Conservation (phyloP, 2,888 invertebrate species). For the Stomorhina lunata region DNA sequence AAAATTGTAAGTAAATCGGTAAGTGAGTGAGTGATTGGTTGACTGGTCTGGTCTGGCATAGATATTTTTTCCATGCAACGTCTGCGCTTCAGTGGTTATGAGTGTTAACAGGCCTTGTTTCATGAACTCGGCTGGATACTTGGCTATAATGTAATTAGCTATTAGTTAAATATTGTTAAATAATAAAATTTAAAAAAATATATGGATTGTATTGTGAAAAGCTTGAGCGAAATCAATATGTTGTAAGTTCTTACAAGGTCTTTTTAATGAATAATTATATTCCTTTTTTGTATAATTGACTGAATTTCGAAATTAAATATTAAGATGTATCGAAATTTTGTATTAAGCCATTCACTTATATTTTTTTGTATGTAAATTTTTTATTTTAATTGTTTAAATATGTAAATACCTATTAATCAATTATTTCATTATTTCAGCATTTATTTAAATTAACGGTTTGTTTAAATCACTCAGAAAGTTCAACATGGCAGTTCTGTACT, state of each 20-base stretch:
- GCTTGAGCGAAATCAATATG: not conserved
- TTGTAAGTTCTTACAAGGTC: not conserved
- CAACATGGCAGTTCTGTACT: too few relatives aligned
- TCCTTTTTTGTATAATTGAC: not conserved
- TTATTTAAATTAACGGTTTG: not conserved
- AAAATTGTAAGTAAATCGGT: conserved; percentile 2
- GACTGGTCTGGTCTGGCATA: conserved; percentile 35
- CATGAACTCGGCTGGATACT: conserved; percentile 49
- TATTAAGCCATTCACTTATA: not conserved
- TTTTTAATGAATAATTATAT: too few relatives aligned
- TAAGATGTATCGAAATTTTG: not conserved
- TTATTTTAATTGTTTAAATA: too few relatives aligned
- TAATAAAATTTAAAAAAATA: not conserved
- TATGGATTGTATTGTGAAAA: not conserved
- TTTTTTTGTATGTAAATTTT: too few relatives aligned
- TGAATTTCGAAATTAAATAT: not conserved
- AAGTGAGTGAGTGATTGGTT: conserved; percentile 21
- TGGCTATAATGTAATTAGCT: not conserved
- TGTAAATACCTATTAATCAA: too few relatives aligned
- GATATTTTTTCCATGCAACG: conserved; percentile 17
- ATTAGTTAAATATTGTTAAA: not conserved
- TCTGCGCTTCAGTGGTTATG: conserved; percentile 57
- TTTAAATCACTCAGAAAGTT: too few relatives aligned
- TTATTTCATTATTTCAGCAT: too few relatives aligned
- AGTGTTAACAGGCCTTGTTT: conserved; percentile 54